Conservation (phyloP, 35 echinoderm and acorn worm species). For the Patiria miniata region DNA sequence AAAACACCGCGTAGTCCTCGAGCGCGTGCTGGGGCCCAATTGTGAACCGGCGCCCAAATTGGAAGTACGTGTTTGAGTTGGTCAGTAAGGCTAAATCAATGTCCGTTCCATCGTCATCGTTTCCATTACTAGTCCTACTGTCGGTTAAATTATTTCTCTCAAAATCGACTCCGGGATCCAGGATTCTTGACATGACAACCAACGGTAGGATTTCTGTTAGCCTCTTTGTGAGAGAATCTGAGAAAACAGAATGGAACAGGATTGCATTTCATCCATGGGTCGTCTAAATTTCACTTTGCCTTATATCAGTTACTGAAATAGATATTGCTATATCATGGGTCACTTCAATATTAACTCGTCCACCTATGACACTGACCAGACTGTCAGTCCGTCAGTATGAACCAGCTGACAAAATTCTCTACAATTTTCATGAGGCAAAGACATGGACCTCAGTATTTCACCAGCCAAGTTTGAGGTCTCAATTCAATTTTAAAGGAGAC, state of each 20-base stretch:
- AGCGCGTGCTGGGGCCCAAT: conserved; percentile 42
- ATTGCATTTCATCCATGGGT: not conserved
- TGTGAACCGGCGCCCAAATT: conserved; percentile 62
- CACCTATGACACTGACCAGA: no score
- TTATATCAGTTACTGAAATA: no score
- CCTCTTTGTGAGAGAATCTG: conserved; percentile 44
- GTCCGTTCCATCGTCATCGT: conserved; percentile 2
- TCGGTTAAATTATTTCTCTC: not conserved
- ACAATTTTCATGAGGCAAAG: no score
- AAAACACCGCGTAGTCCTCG: conserved; percentile 73
- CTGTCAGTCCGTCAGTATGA: no score
- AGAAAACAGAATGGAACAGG: not conserved
- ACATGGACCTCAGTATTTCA: no score
- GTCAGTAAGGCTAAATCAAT: not conserved
- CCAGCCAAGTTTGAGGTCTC: no score
- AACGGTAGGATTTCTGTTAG: not conserved
- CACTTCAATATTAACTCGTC: no score
- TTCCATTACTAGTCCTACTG: not conserved
- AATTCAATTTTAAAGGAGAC: no score
- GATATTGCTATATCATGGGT: no score
- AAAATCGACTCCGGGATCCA: not conserved
- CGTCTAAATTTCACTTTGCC: not conserved
- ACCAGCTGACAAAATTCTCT: no score
- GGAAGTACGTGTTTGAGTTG: not conserved
- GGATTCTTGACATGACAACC: conserved; percentile 45